These are phyloP conservation scores for Gracilinanus agilis DNA, from an alignment of 2,113 vertebrate species.

Conservation along the genomic window DNA sequence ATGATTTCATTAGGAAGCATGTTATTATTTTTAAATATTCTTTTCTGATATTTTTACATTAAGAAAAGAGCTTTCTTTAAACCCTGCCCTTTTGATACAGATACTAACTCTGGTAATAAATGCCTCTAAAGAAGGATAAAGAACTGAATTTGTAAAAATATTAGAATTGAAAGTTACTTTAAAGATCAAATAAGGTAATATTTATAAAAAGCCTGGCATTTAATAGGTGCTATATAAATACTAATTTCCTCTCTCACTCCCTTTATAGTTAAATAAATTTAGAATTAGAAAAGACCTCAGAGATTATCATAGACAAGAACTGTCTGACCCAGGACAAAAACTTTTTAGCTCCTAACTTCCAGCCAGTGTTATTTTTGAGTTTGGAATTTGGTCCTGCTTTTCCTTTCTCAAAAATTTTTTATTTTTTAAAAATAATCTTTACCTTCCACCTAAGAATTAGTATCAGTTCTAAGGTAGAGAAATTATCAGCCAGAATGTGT, in stretches of 20 bases:
- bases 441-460: no score
- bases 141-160: background rate
- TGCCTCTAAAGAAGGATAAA: background rate
- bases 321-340: background rate
- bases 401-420: no score
- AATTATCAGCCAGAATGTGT: no score
- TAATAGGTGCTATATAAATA: background rate
- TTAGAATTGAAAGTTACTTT: background rate
- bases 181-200: background rate
- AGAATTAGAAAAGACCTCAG: background rate
- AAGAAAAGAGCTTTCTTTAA: background rate
- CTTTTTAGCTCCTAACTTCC: background rate
- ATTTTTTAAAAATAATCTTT: no score
- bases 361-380: background rate
- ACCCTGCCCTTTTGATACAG: background rate
- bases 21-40: background rate
- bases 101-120: background rate
- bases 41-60: background rate
- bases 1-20: background rate
- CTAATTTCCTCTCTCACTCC: background rate
- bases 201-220: background rate
- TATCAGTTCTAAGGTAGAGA: no score
- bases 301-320: background rate
- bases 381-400: background rate
- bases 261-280: background rate